Base-by-base conservation (phyloP, 2,797 vertebrate species). In the Leptoclinus maculatus region DNA sequence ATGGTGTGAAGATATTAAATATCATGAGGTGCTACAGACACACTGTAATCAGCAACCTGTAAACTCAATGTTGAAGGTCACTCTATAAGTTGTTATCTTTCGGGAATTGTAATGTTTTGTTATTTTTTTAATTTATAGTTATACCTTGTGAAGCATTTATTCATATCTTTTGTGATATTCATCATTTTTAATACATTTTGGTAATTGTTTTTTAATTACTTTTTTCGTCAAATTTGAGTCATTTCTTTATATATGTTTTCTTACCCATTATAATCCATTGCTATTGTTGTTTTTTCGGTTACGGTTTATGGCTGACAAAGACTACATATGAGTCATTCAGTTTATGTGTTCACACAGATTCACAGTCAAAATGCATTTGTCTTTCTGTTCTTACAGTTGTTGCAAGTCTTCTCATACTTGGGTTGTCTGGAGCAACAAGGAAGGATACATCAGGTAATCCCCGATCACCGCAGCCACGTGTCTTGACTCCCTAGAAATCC, bases 401-500 rank as follows among this genome's bases (percentile, higher is more conserved):
- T 97, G 97, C 97, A 97, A 97, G 97, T 98, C 96, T 99, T 94
- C 97, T 98, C 95, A 96, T 99, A 93, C 95, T 99, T 93, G 97
- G 98, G 93, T 96, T 97, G 91, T 97, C 96, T 95, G 97, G 96
- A 92, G 97, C 97, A 95, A 96, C 97, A 88, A 98, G 98, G 96
- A 99, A 97, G 95, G 97, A 97, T 69, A 53, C 91, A 94, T 93
- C 96, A 97, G 98, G 98, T 99, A 97, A 90, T 89, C 59, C 78
- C 32, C 71, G 76, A 34, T 47, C 62, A 17, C 27, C 38, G 57
- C 16, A 29, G 25, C 19, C 2, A 0, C n/a, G 21, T 8, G 2
- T 53, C 41, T 70, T 65, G 23, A 4, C 43, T 29, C 17, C 38
- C 27, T 25, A n/a, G 59, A 64, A n/a, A 17, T 66, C 17, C 13